A percentile compares a stretch with the other conserved stretches of the same genome.
These are phyloP conservation scores for Cloeon dipterum DNA, from an alignment of 2,888 invertebrate genomes.

Conservation along the genomic window DNA sequence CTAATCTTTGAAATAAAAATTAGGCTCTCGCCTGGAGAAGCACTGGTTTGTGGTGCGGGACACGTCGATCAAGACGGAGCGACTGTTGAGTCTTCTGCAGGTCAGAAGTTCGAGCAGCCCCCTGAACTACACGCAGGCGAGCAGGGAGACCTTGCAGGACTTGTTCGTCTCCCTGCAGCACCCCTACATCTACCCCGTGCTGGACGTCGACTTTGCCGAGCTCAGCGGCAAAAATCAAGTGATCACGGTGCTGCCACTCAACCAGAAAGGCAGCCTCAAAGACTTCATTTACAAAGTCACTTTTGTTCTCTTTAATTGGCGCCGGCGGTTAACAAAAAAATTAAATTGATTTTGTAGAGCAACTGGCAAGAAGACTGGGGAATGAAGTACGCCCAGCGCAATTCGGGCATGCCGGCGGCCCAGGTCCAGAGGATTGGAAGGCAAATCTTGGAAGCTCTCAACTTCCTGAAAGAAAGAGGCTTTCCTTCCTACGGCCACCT, in stretches of 20 bases:
- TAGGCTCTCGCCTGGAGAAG: slow-evolving; percentile 59
- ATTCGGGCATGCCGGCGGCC: slow-evolving; percentile 45
- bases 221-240: slow-evolving; percentile 27
- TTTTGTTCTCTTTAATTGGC: too few species aligned
- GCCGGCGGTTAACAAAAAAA: too few species aligned
- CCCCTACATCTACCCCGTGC: slow-evolving; percentile 76
- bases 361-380: slow-evolving; percentile 60
- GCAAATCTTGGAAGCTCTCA: slow-evolving; percentile 65
- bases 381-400: slow-evolving; percentile 45
- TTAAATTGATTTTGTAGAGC: slow-evolving; percentile 28
- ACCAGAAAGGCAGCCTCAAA: slow-evolving; percentile 64
- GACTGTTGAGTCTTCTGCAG: slow-evolving; percentile 45
- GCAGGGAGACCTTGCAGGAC: slow-evolving; percentile 46
- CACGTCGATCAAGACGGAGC: slow-evolving; percentile 50
- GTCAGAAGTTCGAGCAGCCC: slow-evolving; percentile 24
- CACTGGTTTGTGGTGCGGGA: slow-evolving; percentile 83
- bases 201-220: slow-evolving; percentile 53
- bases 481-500: slow-evolving; percentile 71
- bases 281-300: slow-evolving; percentile 70
- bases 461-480: slow-evolving; percentile 67
- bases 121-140: slow-evolving; percentile 38
- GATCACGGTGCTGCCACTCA: slow-evolving; percentile 60
- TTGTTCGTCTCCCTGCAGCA: slow-evolving; percentile 70
- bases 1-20: too few species aligned
- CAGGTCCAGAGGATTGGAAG: slow-evolving; percentile 72